Base-by-base conservation (phyloP, 2,888 invertebrate species). In the Microctonus brassicae region DNA sequence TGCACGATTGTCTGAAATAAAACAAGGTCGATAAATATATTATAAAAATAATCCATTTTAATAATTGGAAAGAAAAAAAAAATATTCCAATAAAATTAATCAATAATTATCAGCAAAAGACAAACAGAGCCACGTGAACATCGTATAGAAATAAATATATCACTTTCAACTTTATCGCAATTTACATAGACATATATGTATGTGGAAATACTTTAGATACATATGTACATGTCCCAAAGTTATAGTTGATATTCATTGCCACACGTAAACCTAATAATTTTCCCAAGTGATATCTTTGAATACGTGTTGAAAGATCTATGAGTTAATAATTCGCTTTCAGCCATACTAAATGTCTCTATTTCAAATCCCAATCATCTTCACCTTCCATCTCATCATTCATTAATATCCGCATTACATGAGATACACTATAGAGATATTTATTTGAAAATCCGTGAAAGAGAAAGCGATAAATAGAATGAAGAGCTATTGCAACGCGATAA, bases 1-100 rank as follows among this genome's bases (percentile, higher is more conserved):
- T 95, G 85, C 98, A 98, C 22, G 97, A 96, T 88, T 94, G 93
- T 62, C 99, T 99, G 24, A 64, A 57, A 63, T 36, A 63, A 53
- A 33, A 7, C 17, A 20, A 20, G 11, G 2, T 60, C 53, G 17
- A 10, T 60, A 17, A 33, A 58, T 6, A 52, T 26, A 42, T 11
- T 2, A 42, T 24, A 63, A 33, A 33, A 52, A 47, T 20, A 20
- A n/a, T n/a, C n/a, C n/a, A n/a, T n/a, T n/a, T n/a, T 13, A 20
- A 60, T 11, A 34, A 13, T 4, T 3, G n/a, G 29, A 29, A 29
- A 29, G 26, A 29, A 13, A 57, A 20, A 26, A 9, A 17, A 39
- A 26, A 62, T 39, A 10, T 34, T 60, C 20, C 22, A 20, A 47
- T 6, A n/a, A 13, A 39, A n/a, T 39, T 39, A 13, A 39, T 39